Percentiles rank a stretch among this genome's conserved stretches.
phyloP scores from a whole-genome alignment of 2,113 vertebrate species.

The Rhadina sibilatrix region DNA sequence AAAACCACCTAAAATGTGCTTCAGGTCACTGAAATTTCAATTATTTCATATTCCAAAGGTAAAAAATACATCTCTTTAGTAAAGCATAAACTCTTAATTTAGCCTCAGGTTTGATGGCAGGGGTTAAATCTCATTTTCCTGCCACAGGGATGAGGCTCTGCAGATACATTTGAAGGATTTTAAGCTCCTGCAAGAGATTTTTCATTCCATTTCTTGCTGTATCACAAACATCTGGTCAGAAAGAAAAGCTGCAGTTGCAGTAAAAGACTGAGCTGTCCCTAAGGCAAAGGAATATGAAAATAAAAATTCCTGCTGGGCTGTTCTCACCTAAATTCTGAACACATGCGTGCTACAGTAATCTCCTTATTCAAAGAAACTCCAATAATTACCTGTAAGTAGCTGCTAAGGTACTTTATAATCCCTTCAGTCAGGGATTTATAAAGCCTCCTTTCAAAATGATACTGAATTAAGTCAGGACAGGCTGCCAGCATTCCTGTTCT shows the following conservation, averaged over 20 bases:
- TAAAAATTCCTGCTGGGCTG: not conserved
- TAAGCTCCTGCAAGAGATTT: not conserved
- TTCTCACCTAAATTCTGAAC: not conserved
- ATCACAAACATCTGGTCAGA: not conserved
- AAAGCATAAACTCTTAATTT: not conserved
- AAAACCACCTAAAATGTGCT: not conserved
- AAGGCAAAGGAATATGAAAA: not conserved
- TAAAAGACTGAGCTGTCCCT: not conserved
- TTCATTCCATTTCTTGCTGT: not conserved
- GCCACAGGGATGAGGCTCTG: not conserved
- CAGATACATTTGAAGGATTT: not conserved
- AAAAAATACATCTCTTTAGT: not conserved
- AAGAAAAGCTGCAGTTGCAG: not conserved
- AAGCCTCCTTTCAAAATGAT: not conserved
- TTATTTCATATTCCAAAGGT: constrained; percentile 30
- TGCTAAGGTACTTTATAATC: not conserved
- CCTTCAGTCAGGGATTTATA: not conserved
- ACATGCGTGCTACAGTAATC: not conserved
- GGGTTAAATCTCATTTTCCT: not conserved
- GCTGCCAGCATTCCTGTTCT: not conserved
- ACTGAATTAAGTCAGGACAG: not conserved
- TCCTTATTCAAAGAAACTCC: not conserved
- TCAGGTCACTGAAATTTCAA: not conserved
- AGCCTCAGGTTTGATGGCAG: not conserved
- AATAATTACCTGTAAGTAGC: not conserved